Base-by-base conservation (phyloP, 1,140 invertebrate species). In the Trichomalopsis sarcophagae region DNA sequence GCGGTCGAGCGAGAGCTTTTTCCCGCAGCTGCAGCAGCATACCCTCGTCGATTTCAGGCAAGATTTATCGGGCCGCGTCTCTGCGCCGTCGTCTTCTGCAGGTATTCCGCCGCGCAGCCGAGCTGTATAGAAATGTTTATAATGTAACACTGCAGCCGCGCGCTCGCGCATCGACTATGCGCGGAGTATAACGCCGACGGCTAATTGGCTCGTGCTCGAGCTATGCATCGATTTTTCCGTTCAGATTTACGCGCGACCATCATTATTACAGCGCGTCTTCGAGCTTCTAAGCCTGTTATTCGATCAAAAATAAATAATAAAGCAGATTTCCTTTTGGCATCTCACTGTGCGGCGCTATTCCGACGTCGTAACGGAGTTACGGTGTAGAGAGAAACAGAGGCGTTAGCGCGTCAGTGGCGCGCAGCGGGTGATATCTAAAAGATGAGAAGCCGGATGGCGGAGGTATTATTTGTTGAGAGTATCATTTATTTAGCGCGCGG, bases 401-500 rank as follows among this genome's bases (percentile, higher is more conserved):
- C 0, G 33, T 4, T 36, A 36, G 5, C 33, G 33, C 3, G 33
- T 36, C 33, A 36, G 33, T 36, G 5, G 7, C 40, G 50, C 55
- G 14, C 55, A n/a, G 55, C 55, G n/a, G 55, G 55, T 62, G 55
- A 62, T 62, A n/a, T n/a, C 55, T 62, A n/a, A 62, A 7, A 62
- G 17, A 36, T 47, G 47, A 23, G 6, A 50, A 50, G 44, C 40
- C 17, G 68, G 6, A 33, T 14, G 14, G 17, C 17, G 23, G 13
- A 33, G 76, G 71, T 84, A 85, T 81, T 76, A 68, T 75, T 81
- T 75, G 84, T 81, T 36, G 11, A 36, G 17, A 44, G 62, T 7
- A 71, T 81, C 73, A 85, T 85, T 85, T 81, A 77, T 85, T 81
- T 33, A 77, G 55, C 75, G 4, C 17, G 9, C 40, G 40, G 7